These are phyloP conservation scores for Thecophora atra DNA, from an alignment of 2,888 invertebrate genomes.

Conservation along the genomic window DNA sequence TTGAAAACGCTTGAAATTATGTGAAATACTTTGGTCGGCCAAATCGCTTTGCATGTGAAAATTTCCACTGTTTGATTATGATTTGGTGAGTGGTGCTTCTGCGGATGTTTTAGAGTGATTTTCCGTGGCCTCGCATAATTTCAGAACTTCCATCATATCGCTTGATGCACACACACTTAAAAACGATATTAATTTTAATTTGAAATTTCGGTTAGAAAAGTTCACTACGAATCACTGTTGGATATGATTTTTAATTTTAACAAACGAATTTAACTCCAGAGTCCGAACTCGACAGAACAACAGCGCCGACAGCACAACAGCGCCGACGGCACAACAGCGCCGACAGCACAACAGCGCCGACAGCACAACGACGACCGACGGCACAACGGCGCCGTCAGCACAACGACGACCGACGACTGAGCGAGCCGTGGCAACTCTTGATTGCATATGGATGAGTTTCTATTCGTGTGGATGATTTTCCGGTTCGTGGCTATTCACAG, in stretches of 20 bases:
- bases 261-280: not conserved
- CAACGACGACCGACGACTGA: no score
- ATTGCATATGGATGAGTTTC: no score
- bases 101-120: not conserved
- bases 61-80: not conserved
- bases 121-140: not conserved
- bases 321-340: no score
- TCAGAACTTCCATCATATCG: constrained; percentile 16
- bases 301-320: no score
- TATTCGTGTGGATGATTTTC: no score
- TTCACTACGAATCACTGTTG: not conserved
- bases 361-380: no score
- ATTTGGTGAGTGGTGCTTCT: not conserved
- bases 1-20: not conserved
- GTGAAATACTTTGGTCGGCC: not conserved
- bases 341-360: no score
- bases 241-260: not conserved
- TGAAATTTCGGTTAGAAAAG: not conserved
- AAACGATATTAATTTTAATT: constrained; percentile 33
- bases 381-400: no score
- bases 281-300: no score
- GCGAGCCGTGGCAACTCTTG: no score
- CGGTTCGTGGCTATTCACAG: no score
- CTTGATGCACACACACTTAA: constrained; percentile 28
- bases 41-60: not conserved